Evolutionary conservation across 2,888 invertebrate species (phyloP).

Genomic region (Sepioteuthis lessoniana): DNA sequence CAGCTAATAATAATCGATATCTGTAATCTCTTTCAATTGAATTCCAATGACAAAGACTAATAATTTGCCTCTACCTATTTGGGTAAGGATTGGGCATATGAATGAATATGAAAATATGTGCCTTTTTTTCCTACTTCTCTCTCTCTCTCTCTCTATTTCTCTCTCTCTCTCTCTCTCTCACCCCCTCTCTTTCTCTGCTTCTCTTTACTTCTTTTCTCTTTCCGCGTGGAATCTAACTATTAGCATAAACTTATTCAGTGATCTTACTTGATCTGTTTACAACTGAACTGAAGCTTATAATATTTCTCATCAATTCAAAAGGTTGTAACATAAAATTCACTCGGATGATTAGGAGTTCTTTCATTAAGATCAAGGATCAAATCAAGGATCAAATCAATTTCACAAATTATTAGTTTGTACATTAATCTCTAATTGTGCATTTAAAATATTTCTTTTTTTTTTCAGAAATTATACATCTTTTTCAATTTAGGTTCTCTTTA

Average conservation of each 20-base stretch:
- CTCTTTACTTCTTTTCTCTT: not conserved
- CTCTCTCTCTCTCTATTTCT: too few relatives aligned
- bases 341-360: too few relatives aligned
- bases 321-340: too few relatives aligned
- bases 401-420: not conserved
- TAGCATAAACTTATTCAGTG: not conserved
- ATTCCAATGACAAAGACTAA: conserved; percentile 25
- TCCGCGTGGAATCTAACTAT: not conserved
- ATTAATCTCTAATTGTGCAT: not conserved
- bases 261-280: not conserved
- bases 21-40: not conserved
- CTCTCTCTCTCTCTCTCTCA: not conserved
- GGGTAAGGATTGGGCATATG: not conserved
- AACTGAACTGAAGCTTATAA: not conserved
- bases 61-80: not conserved
- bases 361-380: too few relatives aligned
- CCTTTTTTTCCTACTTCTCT: not conserved
- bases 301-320: too few relatives aligned
- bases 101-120: not conserved
- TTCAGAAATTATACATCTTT: not conserved
- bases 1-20: not conserved
- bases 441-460: not conserved
- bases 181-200: too few relatives aligned
- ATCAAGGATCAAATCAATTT: not conserved
- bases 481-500: not conserved